Evolutionary conservation across 2,888 invertebrate species (phyloP), one percentile per base, ranked within the genome.

Genomic region (Tetanocera ferruginea): DNA sequence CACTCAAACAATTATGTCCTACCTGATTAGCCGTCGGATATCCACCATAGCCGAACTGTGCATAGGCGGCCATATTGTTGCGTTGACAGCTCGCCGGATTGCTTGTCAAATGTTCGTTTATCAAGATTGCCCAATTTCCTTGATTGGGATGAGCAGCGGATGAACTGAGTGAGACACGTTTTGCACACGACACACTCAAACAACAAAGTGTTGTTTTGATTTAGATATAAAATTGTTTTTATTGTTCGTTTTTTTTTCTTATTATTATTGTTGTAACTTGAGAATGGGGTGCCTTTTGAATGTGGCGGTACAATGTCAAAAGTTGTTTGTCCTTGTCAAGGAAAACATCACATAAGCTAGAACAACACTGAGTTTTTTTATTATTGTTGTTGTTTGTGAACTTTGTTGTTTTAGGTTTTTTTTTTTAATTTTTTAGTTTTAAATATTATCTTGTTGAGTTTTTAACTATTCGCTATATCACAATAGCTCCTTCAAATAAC

Each of bases 21-120:
- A 97, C 96, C 96, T 96, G 97, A 87, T 96, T 94, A 89, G 96
- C 95, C 93, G 96, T 93, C 93, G 96, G 95, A 92, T 96, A 96
- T 87, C 86, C 85, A 80, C 95, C 93, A 91, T 96, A 97, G 92
- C 96, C 96, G 91, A 96, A 96, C 92, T 97, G 96, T 89, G 96
- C 94, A 91, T 97, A 97, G 87, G 96, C 95, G 90, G 96, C 90
- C 90, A 90, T 90, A 76, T 79, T 83, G 17, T n/a, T 2, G 49
- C 14, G 70, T 52, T 28, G 19, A 34, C 60, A 31, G 49, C 49
- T 17, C 34, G 9, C 31, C 23, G 14, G 23, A 17, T 69, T 28
- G 64, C n/a, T 34, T 34, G 64, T 64, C 19, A 55, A 55, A 55
- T 19, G 11, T 60, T 14, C 9, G 57, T 60, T n/a, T 28, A 19